Evolutionary conservation across 2,797 vertebrate genomes (phyloP).

Genomic region (Acestrorhynchus altus): DNA sequence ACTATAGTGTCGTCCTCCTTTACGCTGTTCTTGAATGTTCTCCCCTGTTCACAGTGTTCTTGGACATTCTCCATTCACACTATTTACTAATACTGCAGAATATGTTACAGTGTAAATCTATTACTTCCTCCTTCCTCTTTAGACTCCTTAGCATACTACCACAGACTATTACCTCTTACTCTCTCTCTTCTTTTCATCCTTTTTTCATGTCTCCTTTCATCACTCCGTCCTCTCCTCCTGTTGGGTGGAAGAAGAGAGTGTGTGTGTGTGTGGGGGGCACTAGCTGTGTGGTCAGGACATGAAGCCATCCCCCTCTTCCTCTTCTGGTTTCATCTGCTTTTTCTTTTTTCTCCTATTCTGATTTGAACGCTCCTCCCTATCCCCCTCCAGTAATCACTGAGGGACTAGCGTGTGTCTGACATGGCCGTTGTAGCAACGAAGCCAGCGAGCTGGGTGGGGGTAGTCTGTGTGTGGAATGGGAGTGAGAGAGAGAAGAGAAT

Average conservation of each 20-base stretch:
- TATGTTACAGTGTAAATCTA: background rate
- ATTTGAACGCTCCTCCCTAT: slow-evolving; percentile 49
- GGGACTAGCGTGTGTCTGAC: slow-evolving; percentile 88
- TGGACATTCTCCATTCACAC: too few relatives aligned
- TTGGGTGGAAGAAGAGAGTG: too few relatives aligned
- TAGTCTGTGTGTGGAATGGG: slow-evolving; percentile 75
- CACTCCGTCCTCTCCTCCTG: slow-evolving; percentile 54
- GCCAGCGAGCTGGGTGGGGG: slow-evolving; percentile 79
- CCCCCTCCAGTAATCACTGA: slow-evolving; percentile 76
- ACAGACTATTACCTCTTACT: background rate
- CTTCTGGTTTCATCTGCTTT: background rate
- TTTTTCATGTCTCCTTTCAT: slow-evolving; percentile 21
- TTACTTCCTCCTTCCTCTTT: background rate
- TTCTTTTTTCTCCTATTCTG: slow-evolving; percentile 49
- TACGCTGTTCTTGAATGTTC: too few relatives aligned
- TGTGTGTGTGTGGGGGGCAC: too few relatives aligned
- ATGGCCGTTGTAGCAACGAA: slow-evolving; percentile 90
- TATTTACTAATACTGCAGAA: too few relatives aligned
- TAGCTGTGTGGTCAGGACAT: slow-evolving; percentile 52
- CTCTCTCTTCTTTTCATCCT: background rate
- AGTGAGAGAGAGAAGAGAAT: slow-evolving; percentile 61
- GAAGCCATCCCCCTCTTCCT: slow-evolving; percentile 60
- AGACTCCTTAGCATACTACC: background rate
- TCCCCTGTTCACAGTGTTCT: too few relatives aligned
- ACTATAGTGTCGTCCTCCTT: too few relatives aligned